Percentiles rank a stretch among this genome's conserved stretches.
These are phyloP conservation scores for Epinotia demarniana DNA, from an alignment of 2,888 invertebrate genomes.

Conservation along the genomic window DNA sequence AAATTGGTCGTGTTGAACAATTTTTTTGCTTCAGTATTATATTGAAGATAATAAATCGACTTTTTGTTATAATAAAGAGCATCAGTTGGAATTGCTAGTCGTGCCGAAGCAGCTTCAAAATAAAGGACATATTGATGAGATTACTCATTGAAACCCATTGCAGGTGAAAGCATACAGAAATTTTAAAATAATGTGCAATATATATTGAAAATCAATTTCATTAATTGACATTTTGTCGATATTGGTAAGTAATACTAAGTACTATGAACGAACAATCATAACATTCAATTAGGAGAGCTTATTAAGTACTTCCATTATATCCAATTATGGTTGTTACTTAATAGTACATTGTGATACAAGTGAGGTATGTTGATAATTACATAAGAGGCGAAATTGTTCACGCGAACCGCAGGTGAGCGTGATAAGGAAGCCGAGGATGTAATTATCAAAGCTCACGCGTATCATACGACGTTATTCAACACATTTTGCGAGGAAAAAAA, in stretches of 20 bases:
- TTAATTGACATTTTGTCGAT: conserved; percentile 12
- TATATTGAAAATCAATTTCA: conserved; percentile 18
- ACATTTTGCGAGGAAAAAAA: no score
- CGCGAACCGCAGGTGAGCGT: no score
- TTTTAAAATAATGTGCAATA: conserved; percentile 27
- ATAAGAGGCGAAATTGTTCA: no score
- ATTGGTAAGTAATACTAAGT: background rate
- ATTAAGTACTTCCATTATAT: no score
- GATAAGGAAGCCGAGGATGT: no score
- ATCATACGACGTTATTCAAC: no score
- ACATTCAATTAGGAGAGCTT: no score
- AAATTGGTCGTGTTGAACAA: no score
- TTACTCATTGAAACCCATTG: conserved; percentile 39
- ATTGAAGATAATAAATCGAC: conserved; percentile 14
- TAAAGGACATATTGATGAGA: conserved; percentile 36
- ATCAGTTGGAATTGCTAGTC: conserved; percentile 31
- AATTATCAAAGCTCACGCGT: no score
- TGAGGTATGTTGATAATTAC: no score
- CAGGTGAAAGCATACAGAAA: conserved; percentile 18
- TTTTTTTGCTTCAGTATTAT: conserved; percentile 49
- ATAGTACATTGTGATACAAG: no score
- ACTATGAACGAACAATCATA: background rate
- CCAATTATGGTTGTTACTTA: no score
- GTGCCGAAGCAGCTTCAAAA: conserved; percentile 26
- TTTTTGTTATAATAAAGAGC: conserved; percentile 10